Conservation (phyloP, 2,113 vertebrate genomes). For the Thermophis baileyi region DNA sequence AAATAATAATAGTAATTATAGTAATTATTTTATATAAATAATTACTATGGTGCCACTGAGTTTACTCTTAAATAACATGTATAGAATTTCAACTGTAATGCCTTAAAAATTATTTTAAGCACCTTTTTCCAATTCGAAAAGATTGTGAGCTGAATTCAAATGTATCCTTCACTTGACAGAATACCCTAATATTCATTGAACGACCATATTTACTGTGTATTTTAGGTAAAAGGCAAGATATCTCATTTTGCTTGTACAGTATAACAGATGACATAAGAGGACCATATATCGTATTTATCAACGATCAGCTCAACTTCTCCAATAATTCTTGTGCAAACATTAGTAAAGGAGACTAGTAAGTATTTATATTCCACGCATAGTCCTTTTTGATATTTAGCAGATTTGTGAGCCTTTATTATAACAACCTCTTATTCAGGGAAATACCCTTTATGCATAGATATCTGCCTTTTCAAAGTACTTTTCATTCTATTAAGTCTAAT, state of each 20-base stretch:
- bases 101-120: not conserved
- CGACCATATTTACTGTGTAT: not conserved
- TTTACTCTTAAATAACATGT: not conserved
- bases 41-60: not conserved
- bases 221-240: not conserved
- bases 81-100: not conserved
- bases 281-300: not conserved
- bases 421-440: constrained; percentile 50
- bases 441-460: constrained; percentile 55
- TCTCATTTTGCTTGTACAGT: not conserved
- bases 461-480: constrained; percentile 57
- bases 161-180: not conserved
- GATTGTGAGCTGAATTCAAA: not conserved
- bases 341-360: not conserved
- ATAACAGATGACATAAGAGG: not conserved
- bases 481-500: constrained; percentile 21
- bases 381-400: constrained; percentile 63
- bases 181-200: not conserved
- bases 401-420: constrained; percentile 59
- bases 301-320: not conserved
- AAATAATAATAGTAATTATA: not conserved
- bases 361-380: not conserved
- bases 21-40: not conserved
- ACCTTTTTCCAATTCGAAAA: not conserved
- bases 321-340: not conserved